Evolutionary conservation across 2,888 invertebrate species (phyloP).

Genomic region (Tipula confusa): DNA sequence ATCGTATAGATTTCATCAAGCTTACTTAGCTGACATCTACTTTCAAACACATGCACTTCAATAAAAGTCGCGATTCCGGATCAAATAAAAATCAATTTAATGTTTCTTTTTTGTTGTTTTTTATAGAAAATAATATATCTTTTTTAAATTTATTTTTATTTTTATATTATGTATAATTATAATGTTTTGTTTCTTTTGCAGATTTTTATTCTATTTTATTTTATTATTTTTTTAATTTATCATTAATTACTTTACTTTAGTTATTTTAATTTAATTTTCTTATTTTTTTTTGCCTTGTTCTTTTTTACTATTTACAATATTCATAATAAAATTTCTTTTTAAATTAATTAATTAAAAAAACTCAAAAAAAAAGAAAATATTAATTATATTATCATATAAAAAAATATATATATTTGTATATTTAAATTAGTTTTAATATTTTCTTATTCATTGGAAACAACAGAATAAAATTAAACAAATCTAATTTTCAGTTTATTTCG

Average conservation of each 20-base stretch:
- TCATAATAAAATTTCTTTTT: background rate
- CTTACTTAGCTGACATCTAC: background rate
- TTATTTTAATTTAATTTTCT: background rate
- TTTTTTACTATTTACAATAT: background rate
- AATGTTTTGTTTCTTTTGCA: background rate
- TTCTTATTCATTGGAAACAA: background rate
- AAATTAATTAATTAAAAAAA: background rate
- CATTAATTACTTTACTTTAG: background rate
- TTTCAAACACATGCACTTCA: background rate
- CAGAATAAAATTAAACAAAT: background rate
- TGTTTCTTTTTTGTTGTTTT: background rate
- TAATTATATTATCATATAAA: background rate
- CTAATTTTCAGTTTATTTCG: background rate
- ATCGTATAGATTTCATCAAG: background rate
- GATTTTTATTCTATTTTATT: background rate
- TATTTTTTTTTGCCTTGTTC: background rate
- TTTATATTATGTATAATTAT: background rate
- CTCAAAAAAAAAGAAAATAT: background rate
- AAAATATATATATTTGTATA: background rate
- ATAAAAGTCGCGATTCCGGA: background rate
- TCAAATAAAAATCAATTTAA: background rate
- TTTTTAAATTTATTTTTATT: background rate
- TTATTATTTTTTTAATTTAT: background rate
- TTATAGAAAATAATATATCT: constrained; percentile 7
- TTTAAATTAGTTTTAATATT: background rate